Conservation (phyloP, 2,113 vertebrate species). For the Shinisaurus crocodilurus region DNA sequence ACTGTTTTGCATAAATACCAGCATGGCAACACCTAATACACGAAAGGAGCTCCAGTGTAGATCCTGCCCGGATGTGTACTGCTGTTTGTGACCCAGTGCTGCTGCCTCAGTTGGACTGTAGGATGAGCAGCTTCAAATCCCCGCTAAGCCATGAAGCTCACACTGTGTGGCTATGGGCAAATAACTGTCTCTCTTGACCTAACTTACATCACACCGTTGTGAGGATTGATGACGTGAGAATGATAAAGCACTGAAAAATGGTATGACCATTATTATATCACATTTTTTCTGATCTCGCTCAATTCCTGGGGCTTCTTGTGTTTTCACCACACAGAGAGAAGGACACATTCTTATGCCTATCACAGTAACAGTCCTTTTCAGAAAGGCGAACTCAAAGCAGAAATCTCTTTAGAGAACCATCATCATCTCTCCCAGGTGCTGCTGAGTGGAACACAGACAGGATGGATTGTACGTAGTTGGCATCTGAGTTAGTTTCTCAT, state of each 20-base stretch:
- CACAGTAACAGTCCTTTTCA: neutral
- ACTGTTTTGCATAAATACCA: no score
- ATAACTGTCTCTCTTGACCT: neutral
- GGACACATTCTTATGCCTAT: neutral
- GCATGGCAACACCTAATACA: no score
- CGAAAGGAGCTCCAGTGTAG: no score
- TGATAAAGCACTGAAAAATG: neutral
- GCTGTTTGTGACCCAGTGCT: neutral
- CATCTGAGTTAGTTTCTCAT: neutral
- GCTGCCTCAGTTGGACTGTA: neutral
- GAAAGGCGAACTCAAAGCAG: neutral
- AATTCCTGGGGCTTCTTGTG: neutral
- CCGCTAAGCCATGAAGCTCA: neutral
- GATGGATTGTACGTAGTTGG: neutral
- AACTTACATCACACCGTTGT: neutral
- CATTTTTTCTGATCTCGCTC: neutral
- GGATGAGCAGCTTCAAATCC: neutral
- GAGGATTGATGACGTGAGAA: neutral
- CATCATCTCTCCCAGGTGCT: fast-evolving
- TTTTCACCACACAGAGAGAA: neutral
- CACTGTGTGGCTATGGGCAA: neutral
- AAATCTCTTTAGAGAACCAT: slow-evolving; percentile 16
- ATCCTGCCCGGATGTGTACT: neutral
- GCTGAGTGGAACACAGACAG: neutral
- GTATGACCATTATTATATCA: neutral